Evolutionary conservation across 2,797 vertebrate species (phyloP), one percentile per base, ranked within the genome.

Genomic region (Loriculus beryllinus): DNA sequence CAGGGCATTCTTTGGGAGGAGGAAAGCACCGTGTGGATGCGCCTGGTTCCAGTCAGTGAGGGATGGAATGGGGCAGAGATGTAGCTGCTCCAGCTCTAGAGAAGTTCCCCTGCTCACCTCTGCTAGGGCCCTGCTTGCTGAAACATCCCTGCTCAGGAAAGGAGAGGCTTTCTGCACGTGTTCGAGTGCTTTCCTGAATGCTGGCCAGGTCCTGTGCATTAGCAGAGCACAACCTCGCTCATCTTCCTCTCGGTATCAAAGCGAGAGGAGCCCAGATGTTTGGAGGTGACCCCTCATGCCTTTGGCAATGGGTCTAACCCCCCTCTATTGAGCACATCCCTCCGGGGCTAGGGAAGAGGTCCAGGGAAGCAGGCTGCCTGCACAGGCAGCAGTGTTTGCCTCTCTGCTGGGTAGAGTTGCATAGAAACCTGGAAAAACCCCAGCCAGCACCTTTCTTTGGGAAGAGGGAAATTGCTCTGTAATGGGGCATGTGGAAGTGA

Each of bases 401-500:
- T 42, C 85, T 54, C 11, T 29, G 56, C 62, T 54, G 82, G 47
- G 67, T 2, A 42, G 71, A 39, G 59, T 42, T 22, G 59, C 31
- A 42, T 3, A 72, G 71, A 52, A 72, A 86, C 33, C 63, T 60
- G 70, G 74, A 4, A 35, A 56, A 51, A n/a, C 6, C 0, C 1
- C 67, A 77, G 47, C 42, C 82, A 13, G 47, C 79, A 76, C 60
- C 60, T 84, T 51, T 21, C 60, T 62, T 40, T 62, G 93, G 40
- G 49, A 57, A 80, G 49, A 57, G 78, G 92, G 94, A 94, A 91
- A 86, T 89, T 65, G 79, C 76, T 88, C 37, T 69, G 23, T 77
- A 43, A 71, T 84, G 0, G 1, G 82, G 52, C 65, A n/a, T 42
- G 84, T 95, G 88, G 92, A 94, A 93, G 65, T 95, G 92, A 96